A percentile compares a stretch with the other conserved stretches of the same genome.
Conservation (phyloP, 2,888 invertebrate species). For the Galerucella pusilla region DNA sequence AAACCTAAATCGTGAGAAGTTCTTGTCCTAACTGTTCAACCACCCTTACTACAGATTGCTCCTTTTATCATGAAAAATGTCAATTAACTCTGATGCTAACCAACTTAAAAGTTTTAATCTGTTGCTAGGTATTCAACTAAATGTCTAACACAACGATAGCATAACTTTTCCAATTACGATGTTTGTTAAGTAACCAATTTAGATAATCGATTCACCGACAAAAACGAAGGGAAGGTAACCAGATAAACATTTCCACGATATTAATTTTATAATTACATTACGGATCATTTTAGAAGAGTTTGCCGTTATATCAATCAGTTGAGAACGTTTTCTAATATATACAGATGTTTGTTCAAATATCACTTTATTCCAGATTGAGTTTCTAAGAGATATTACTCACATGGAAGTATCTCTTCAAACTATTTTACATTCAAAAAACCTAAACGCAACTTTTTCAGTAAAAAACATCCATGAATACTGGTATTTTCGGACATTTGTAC, state of each 20-base stretch:
- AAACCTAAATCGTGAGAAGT: neutral
- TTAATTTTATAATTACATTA: constrained; percentile 24
- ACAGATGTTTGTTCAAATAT: neutral
- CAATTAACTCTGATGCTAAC: constrained; percentile 17
- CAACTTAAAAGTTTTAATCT: constrained; percentile 35
- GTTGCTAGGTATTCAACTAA: constrained; percentile 34
- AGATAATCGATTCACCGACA: constrained; percentile 62
- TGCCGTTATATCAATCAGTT: neutral
- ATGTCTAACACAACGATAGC: constrained; percentile 41
- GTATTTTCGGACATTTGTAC: too few species aligned
- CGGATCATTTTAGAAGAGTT: neutral
- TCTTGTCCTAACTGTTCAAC: neutral
- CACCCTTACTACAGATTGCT: neutral
- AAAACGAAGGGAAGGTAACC: constrained; percentile 54
- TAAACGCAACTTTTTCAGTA: too few species aligned
- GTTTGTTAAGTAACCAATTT: constrained; percentile 63
- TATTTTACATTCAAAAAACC: too few species aligned
- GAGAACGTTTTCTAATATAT: neutral
- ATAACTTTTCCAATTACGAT: constrained; percentile 62
- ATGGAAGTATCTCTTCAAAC: neutral
- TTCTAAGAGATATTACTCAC: neutral
- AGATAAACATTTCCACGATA: constrained; percentile 24
- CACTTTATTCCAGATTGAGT: neutral
- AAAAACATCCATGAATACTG: too few species aligned
- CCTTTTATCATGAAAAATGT: constrained; percentile 3